A percentile compares a stretch with the other conserved stretches of the same genome.
Conservation (phyloP, 2,113 vertebrate genomes). For the Pao palembangensis region DNA sequence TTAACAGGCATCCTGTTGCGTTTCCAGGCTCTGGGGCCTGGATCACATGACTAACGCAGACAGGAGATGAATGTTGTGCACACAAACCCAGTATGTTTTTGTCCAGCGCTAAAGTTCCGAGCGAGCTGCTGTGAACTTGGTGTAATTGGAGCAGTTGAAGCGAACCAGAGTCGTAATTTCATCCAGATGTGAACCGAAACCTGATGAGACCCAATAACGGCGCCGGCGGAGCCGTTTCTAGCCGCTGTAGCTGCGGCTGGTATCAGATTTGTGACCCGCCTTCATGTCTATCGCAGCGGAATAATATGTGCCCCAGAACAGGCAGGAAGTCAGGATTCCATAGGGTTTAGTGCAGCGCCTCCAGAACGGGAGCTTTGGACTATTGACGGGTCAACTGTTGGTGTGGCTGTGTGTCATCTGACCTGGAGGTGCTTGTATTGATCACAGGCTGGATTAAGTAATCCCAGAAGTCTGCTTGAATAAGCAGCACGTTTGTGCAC, state of each 20-base stretch:
- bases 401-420: constrained; percentile 7
- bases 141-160: not conserved
- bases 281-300: constrained; percentile 13
- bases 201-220: not conserved
- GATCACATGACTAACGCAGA: no score
- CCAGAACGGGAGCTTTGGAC: no score
- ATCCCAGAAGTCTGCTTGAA: constrained; percentile 29
- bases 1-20: no score
- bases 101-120: no score
- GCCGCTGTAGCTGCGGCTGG: constrained; percentile 10
- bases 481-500: constrained; percentile 23
- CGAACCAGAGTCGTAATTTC: not conserved
- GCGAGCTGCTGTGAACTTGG: no score
- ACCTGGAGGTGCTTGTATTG: constrained; percentile 6
- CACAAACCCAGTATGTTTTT: no score
- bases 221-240: no score
- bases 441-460: constrained; percentile 19
- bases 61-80: no score
- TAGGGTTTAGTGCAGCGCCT: no score
- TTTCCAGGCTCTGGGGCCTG: no score
- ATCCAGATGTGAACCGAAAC: not conserved
- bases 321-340: no score
- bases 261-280: not conserved
- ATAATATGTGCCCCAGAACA: constrained; percentile 1
- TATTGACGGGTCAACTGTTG: not conserved